Evolutionary conservation across 2,113 vertebrate genomes (phyloP).

Genomic region (Cygnus atratus): DNA sequence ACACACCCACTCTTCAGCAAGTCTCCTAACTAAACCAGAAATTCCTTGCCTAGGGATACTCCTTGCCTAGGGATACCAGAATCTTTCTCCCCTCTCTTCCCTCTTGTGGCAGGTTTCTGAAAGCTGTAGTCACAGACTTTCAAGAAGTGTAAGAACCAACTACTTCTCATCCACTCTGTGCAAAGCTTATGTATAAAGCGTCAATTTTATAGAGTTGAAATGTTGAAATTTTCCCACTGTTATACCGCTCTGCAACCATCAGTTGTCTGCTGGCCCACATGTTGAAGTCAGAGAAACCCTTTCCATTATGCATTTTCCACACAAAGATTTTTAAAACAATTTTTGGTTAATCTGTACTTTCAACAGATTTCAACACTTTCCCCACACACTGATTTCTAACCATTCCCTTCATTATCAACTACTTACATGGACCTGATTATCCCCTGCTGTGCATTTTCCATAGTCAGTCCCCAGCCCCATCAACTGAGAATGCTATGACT

Average conservation of each 20-base stretch:
- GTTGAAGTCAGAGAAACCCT: background rate
- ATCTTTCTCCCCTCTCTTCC: background rate
- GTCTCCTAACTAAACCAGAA: background rate
- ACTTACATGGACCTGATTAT: background rate
- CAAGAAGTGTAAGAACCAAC: background rate
- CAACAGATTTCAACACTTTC: background rate
- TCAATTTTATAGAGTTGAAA: background rate
- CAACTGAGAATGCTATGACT: background rate
- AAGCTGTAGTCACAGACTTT: background rate
- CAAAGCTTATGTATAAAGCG: background rate
- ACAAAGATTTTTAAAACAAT: background rate
- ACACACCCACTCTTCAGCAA: background rate
- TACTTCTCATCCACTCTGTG: background rate
- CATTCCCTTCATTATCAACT: background rate
- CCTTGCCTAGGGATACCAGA: background rate
- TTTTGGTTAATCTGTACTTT: background rate
- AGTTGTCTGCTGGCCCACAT: background rate
- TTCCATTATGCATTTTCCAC: background rate
- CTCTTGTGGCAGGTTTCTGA: background rate
- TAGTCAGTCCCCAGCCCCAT: background rate
- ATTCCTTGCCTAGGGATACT: background rate
- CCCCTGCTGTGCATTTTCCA: background rate
- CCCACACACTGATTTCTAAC: background rate
- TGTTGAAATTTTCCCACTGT: background rate
- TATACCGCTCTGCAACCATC: background rate